Conservation (phyloP, 2,888 invertebrate species). For the Dioctria linearis region DNA sequence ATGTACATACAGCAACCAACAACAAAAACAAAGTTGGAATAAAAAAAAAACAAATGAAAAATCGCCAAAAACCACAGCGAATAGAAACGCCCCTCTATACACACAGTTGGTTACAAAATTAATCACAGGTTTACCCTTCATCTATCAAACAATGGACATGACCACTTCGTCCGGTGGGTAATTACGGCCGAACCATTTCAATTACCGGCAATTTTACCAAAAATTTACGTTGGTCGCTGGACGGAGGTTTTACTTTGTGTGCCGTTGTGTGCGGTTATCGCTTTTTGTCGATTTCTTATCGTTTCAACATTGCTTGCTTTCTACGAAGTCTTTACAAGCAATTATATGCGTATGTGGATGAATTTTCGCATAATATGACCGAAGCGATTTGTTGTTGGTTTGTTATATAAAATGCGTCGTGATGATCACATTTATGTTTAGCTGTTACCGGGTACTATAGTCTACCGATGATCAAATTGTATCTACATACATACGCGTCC, state of each 20-base stretch:
- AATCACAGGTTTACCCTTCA: neutral
- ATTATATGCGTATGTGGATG: neutral
- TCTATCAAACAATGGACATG: conserved; percentile 27
- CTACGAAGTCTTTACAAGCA: neutral
- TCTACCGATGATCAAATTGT: too few relatives aligned
- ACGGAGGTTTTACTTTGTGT: conserved; percentile 4
- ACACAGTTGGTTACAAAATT: conserved; percentile 33
- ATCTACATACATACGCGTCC: too few relatives aligned
- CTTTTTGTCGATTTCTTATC: neutral
- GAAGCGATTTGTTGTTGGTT: neutral
- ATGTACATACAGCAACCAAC: neutral
- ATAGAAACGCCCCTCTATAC: neutral
- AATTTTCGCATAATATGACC: conserved; percentile 4
- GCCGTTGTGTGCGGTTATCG: neutral
- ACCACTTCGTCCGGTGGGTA: conserved; percentile 28
- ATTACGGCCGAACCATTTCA: conserved; percentile 42
- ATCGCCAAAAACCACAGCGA: conserved; percentile 13
- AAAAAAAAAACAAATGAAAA: conserved; percentile 21
- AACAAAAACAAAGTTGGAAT: neutral
- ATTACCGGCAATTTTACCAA: conserved; percentile 43
- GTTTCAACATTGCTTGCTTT: neutral
- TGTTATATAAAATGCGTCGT: conserved; percentile 14
- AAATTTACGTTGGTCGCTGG: conserved; percentile 11
- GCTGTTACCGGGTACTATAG: conserved; percentile 3
- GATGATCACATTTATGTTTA: conserved; percentile 1